These are phyloP conservation scores for Athene noctua DNA, from an alignment of 2,113 vertebrate genomes.

Conservation along the genomic window DNA sequence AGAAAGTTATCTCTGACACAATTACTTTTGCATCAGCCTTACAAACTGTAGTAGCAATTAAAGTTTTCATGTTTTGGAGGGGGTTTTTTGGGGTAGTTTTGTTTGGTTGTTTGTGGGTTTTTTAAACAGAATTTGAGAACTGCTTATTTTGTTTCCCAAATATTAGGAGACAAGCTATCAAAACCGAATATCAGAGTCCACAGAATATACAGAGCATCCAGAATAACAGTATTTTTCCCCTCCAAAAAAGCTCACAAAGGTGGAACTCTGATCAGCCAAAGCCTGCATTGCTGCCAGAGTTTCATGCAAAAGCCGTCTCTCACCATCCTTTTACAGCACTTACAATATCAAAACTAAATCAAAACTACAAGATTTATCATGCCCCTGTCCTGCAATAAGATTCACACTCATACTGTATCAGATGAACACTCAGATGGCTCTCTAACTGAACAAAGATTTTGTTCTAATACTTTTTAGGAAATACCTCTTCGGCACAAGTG, in stretches of 20 bases:
- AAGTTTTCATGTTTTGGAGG: not conserved
- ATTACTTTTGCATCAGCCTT: not conserved
- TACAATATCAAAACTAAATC: not conserved
- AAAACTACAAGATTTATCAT: not conserved
- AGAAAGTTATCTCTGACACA: not conserved
- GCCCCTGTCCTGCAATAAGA: not conserved
- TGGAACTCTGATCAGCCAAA: not conserved
- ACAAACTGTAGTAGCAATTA: not conserved
- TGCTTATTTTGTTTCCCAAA: not conserved
- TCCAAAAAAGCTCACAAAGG: not conserved
- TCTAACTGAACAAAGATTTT: not conserved
- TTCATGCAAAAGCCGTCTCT: not conserved
- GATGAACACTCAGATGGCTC: not conserved
- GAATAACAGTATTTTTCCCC: not conserved
- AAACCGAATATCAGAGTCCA: not conserved
- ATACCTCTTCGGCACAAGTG: fast-evolving
- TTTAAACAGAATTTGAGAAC: not conserved
- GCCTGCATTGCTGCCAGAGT: not conserved
- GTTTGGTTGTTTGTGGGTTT: not conserved
- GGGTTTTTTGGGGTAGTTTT: not conserved
- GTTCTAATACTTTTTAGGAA: not conserved
- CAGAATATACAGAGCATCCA: not conserved
- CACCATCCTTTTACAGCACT: not conserved
- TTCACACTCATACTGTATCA: not conserved
- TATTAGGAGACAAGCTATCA: not conserved